Evolutionary conservation across 2,113 vertebrate species (phyloP).

Genomic region (Poeciliopsis occidentalis): DNA sequence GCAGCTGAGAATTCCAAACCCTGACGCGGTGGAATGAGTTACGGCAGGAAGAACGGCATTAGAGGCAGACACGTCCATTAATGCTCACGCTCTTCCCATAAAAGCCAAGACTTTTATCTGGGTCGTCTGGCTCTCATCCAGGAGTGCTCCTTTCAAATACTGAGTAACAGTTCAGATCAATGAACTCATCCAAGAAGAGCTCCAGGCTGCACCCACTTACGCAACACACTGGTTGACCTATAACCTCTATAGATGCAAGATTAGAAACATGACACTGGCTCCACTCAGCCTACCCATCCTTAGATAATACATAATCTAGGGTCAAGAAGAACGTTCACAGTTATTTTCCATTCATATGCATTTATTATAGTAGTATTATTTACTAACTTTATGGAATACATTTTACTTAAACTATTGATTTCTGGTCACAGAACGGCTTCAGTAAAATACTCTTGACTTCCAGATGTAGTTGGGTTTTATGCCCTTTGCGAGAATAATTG

Average conservation of each 20-base stretch:
- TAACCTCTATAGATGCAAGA: constrained; percentile 29
- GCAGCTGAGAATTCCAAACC: constrained; percentile 1
- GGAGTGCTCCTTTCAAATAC: constrained; percentile 29
- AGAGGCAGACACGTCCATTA: constrained; percentile 24
- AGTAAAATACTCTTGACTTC: not conserved
- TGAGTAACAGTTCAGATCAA: constrained; percentile 23
- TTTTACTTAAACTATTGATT: not conserved
- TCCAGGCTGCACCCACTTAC: constrained; percentile 36
- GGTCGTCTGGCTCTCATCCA: constrained; percentile 37
- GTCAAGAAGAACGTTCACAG: not conserved
- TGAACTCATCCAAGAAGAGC: constrained; percentile 29
- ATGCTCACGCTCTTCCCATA: constrained; percentile 13
- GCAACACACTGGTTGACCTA: constrained; percentile 33
- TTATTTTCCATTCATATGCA: not conserved
- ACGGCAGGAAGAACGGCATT: constrained; percentile 17
- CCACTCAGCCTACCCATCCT: not conserved
- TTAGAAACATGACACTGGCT: constrained; percentile 21
- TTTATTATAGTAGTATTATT: not conserved
- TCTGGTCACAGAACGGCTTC: not conserved
- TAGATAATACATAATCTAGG: not conserved
- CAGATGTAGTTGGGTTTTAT: not conserved
- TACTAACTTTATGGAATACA: no score
- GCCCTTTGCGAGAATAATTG: not conserved
- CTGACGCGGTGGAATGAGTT: not conserved
- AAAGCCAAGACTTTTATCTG: constrained; percentile 28